These are phyloP conservation scores for Synanthedon andrenaeformis DNA, from an alignment of 2,888 invertebrate species.

Conservation along the genomic window DNA sequence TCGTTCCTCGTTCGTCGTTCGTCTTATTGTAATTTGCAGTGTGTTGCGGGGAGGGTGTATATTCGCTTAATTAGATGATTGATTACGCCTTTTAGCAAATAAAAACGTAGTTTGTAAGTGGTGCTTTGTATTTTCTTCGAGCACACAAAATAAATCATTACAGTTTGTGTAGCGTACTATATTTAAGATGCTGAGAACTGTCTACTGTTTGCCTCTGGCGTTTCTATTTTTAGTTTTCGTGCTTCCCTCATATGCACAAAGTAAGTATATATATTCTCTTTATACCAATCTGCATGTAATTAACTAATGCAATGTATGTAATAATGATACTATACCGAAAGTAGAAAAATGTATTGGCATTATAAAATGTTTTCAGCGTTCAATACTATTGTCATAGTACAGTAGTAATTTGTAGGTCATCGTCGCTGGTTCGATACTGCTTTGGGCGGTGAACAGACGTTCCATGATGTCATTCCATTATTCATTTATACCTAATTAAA, in stretches of 20 bases:
- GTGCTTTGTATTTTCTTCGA: background rate
- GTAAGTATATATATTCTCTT: conserved; percentile 26
- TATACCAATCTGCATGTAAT: background rate
- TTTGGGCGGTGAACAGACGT: conserved; percentile 1
- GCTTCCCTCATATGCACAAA: conserved; percentile 39
- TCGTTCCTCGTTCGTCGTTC: too few relatives aligned
- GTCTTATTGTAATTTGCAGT: too few relatives aligned
- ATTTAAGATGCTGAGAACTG: conserved; percentile 13
- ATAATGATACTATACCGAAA: background rate
- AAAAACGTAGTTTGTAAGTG: too few relatives aligned
- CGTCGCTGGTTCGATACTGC: conserved; percentile 3
- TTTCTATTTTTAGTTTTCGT: conserved; percentile 46
- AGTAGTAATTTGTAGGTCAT: conserved; percentile 10
- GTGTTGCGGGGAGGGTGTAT: too few relatives aligned
- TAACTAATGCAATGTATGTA: background rate
- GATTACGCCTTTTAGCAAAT: too few relatives aligned
- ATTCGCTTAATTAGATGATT: too few relatives aligned
- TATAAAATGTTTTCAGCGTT: conserved; percentile 1
- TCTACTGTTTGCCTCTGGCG: conserved; percentile 18
- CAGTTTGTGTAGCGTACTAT: conserved; percentile 1
- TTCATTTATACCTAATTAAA: too few relatives aligned
- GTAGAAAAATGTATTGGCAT: background rate
- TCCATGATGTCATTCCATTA: conserved; percentile 8
- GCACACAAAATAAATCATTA: background rate
- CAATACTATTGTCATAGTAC: background rate